Base-by-base conservation (phyloP, 2,888 invertebrate genomes). In the Choristoneura rosaceana region DNA sequence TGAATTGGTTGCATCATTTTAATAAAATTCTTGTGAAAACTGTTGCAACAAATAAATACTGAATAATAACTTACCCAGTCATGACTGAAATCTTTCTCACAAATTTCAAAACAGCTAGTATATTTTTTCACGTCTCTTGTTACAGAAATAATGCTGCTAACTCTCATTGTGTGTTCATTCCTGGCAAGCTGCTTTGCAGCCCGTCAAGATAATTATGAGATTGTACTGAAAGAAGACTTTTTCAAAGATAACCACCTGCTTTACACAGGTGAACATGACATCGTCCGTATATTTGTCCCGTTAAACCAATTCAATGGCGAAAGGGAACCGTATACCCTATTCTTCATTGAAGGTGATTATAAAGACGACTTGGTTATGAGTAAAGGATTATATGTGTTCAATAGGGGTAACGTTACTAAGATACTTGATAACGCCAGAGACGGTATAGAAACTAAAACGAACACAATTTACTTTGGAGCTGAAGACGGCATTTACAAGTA, bases 191-290 rank as follows among this genome's bases (percentile, higher is more conserved):
- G 71, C 55, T 8, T 34, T 3, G 71, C 71, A 8, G 62, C 67
- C 2, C 25, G 1, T 25, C 10, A 41, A 4, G n/a, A 12, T 0
- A 0, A n/a, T 7, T 2, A n/a, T 12, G n/a, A n/a, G 0, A n/a
- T 45, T 10, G 2, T 61, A 9, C 5, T 71, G 61, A 58, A 33
- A 10, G 47, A 62, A 1, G 25, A 41, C 17, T 47, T 67, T 34
- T 17, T 71, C 65, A 58, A 38, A 10, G 25, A 67, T 4, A 15
- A 43, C 10, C 15, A 12, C 12, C 12, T 67, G 10, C 14, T 67
- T n/a, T 67, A 71, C 62, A 71, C 71, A 2, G 62, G 43, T 3
- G 12, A 67, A n/a, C 67, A 71, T 25, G 71, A 71, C 38, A 71
- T 71, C 38, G 58, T 71, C 55, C 62, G 38, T 25, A 67, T 71